phyloP scores from a whole-genome alignment of 2,797 vertebrate species.

The Esox lucius region DNA sequence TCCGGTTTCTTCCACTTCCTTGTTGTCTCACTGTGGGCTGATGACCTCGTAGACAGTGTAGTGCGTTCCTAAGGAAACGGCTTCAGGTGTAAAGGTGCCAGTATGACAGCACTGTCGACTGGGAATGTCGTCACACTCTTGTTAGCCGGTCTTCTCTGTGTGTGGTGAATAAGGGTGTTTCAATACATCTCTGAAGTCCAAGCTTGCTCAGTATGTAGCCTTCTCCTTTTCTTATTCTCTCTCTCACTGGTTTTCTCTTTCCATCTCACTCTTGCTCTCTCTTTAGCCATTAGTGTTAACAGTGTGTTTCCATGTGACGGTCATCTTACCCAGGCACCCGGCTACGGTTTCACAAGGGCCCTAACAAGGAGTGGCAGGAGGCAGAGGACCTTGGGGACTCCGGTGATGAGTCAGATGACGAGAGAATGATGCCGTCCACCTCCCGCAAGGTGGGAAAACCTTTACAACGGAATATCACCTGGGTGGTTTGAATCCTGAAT shows the following conservation, averaged over 20 bases:
- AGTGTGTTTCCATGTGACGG: not conserved
- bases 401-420: constrained; percentile 83
- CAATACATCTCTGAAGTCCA: not conserved
- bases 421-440: constrained; percentile 66
- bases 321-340: constrained; percentile 82
- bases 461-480: not conserved
- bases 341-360: constrained; percentile 93
- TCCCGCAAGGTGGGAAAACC: not conserved
- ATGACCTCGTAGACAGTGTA: not conserved
- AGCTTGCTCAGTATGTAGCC: not conserved
- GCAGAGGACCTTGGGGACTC: constrained; percentile 88
- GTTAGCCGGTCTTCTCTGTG: not conserved
- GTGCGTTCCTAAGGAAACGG: not conserved
- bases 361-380: constrained; percentile 92
- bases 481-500: too few relatives aligned
- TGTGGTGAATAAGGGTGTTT: not conserved
- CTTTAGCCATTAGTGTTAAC: not conserved
- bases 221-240: not conserved
- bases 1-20: not conserved
- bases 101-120: constrained; percentile 13
- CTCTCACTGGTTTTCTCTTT: not conserved
- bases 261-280: not conserved
- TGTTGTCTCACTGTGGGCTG: constrained; percentile 2
- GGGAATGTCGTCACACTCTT: not conserved
- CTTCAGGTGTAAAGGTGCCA: constrained; percentile 35